Conservation (phyloP, 2,113 vertebrate genomes). For the Perccottus glenii region DNA sequence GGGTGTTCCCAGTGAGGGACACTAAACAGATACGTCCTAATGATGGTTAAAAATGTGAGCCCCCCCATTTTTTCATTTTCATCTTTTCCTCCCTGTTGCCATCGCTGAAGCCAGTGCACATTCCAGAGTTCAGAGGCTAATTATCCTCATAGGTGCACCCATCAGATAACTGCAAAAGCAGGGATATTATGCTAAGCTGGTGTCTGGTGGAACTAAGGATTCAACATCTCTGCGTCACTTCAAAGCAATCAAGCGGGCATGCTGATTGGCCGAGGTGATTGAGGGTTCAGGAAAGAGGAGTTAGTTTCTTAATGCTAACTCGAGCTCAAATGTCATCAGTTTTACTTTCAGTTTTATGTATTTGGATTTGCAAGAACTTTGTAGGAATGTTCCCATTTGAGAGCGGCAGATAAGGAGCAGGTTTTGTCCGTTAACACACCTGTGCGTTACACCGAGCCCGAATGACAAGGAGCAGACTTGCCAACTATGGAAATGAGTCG, state of each 20-base stretch:
- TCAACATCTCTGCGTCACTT: constrained; percentile 74
- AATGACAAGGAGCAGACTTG: constrained; percentile 61
- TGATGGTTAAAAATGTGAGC: constrained; percentile 68
- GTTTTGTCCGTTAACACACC: constrained; percentile 48
- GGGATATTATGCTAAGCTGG: constrained; percentile 75
- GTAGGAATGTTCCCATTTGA: no score
- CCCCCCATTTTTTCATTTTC: constrained; percentile 27
- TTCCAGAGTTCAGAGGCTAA: constrained; percentile 67
- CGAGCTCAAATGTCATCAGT: constrained; percentile 10
- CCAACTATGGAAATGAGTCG: constrained; percentile 55
- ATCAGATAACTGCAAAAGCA: constrained; percentile 72
- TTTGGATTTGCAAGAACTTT: neutral
- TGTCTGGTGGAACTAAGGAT: constrained; percentile 68
- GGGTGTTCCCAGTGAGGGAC: constrained; percentile 54
- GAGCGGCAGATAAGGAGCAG: no score
- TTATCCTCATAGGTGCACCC: constrained; percentile 71
- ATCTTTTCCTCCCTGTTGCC: neutral
- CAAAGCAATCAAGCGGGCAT: constrained; percentile 70
- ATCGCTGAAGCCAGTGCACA: constrained; percentile 40
- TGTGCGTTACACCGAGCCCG: constrained; percentile 42
- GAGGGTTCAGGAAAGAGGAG: constrained; percentile 49
- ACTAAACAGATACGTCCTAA: constrained; percentile 75
- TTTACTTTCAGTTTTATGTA: neutral
- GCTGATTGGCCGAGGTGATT: constrained; percentile 68
- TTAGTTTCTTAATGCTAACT: constrained; percentile 53